A percentile compares a stretch with the other conserved stretches of the same genome.
phyloP scores from a whole-genome alignment of 1,140 invertebrate species.

The Mizuhopecten yessoensis region DNA sequence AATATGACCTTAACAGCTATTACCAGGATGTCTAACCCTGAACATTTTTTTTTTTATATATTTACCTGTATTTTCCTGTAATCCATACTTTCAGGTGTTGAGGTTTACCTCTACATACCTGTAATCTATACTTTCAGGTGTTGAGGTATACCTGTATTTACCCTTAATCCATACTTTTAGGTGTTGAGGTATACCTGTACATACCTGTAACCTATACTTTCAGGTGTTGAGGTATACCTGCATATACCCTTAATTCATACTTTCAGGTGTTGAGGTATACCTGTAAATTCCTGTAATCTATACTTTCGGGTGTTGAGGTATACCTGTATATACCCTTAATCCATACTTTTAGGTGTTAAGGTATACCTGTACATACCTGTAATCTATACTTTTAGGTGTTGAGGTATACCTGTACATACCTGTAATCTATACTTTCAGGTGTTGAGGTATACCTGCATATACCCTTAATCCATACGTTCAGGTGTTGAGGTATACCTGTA shows the following conservation, averaged over 20 bases:
- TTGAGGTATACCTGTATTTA: not conserved
- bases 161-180: not conserved
- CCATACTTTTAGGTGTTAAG: not conserved
- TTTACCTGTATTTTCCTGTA: not conserved
- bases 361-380: not conserved
- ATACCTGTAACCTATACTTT: not conserved
- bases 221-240: not conserved
- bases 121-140: not conserved
- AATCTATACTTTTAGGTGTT: not conserved
- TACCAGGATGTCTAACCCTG: no score
- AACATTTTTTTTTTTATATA: no score
- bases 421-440: not conserved
- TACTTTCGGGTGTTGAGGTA: not conserved
- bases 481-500: not conserved
- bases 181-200: not conserved
- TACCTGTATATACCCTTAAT: not conserved
- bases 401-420: not conserved
- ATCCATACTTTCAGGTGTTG: not conserved
- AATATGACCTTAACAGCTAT: no score
- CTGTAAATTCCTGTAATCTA: not conserved
- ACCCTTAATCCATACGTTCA: not conserved
- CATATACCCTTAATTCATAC: not conserved
- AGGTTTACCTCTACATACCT: not conserved
- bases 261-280: not conserved
- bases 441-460: not conserved